Conservation (phyloP, 2,888 invertebrate genomes). For the Bellardia bayeri region DNA sequence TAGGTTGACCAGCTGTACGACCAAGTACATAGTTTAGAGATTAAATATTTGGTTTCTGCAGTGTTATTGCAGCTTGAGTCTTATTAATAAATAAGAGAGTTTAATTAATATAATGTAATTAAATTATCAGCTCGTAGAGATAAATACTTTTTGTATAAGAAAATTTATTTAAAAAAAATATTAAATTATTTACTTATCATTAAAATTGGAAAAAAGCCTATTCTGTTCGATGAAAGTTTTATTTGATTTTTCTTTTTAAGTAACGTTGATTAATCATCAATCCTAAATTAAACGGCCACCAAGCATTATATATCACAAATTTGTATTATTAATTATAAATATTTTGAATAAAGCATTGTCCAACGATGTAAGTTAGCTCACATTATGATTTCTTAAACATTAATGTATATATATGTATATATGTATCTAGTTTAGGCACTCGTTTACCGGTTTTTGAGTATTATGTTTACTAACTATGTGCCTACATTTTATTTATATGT, state of each 20-base stretch:
- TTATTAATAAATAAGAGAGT: not conserved
- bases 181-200: not conserved
- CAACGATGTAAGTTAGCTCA: conserved; percentile 15
- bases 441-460: conserved; percentile 33
- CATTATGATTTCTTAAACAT: conserved; percentile 31
- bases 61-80: not conserved
- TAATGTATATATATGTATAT: not conserved
- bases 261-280: conserved; percentile 30
- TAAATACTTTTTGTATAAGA: not conserved
- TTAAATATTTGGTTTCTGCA: no score
- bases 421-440: conserved; percentile 56
- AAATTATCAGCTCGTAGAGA: not conserved
- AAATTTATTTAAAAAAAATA: conserved; percentile 1
- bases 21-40: no score
- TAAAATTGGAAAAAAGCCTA: conserved; percentile 28
- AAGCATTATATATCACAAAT: conserved; percentile 54
- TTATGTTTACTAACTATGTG: conserved; percentile 24
- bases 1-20: no score
- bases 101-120: not conserved
- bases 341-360: conserved; percentile 46
- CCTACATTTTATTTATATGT: not conserved
- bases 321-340: conserved; percentile 28
- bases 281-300: conserved; percentile 22
- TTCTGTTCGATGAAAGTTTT: conserved; percentile 12
- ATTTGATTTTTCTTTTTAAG: not conserved